Evolutionary conservation across 2,888 invertebrate genomes (phyloP), one percentile per base, ranked within the genome.

Genomic region (Leptarthrus brevirostris): DNA sequence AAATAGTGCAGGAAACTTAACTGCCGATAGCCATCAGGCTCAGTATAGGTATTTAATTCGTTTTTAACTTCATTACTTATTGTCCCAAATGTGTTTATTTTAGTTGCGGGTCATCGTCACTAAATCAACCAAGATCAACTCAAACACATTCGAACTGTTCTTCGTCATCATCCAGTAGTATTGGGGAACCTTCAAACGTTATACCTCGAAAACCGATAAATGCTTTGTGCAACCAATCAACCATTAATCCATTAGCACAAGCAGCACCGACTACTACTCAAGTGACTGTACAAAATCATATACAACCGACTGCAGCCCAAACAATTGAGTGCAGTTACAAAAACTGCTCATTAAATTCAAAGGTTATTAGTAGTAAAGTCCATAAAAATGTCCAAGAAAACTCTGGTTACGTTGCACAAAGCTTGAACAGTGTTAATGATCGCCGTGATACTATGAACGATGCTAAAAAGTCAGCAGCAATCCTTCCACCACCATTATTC

Each of bases 11-110:
- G 85, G 85, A 3, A 81, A 81, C 74, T 80, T 85, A 8, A 85
- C 85, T 14, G 82, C 85, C 1, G 85, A 85, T 75, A 84, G 83
- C 77, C 85, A 85, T 77, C 85, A 85, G 75, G 82, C 83, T 14
- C 84, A 84, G 8, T 84, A 81, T 49, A 81, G 80, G 80, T 80
- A 78, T 20, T 16, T 8, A 66, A 22, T 36, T n/a, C 82, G 82
- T 74, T 76, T 83, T 54, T 82, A 82, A 73, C 3, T 22, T 22
- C n/a, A n/a, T n/a, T n/a, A n/a, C n/a, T n/a, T n/a, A n/a, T 49
- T 8, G 14, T 14, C 16, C 16, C 8, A 1, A 49, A 14, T 49
- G 49, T n/a, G 8, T 49, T 1, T 14, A 8, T 61, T 30, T 61
- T 75, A 79, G 79, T 75, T 79, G 75, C 77, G 77, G 78, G 70